Base-by-base conservation (phyloP, 2,797 vertebrate species). In the Apodemus agrarius region DNA sequence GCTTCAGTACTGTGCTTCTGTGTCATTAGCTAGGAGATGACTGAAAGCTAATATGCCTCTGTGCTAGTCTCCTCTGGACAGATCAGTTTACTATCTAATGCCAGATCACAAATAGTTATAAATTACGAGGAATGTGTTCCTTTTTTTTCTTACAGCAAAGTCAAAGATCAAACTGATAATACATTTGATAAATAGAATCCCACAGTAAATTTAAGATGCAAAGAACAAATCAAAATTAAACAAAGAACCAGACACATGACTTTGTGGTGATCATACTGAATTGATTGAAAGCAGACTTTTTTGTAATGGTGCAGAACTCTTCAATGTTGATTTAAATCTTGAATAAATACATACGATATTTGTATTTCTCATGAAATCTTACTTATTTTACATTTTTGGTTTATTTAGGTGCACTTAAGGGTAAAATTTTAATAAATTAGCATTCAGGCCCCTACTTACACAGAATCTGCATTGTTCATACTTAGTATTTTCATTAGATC, bases 1-100 rank as follows among this genome's bases (percentile, higher is more conserved):
- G 67, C 92, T 98, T 97, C 91, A 61, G 3, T 90, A 65, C 0
- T 95, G 89, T 97, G 95, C 26, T 93, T 98, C 90, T 97, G 97
- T 97, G 98, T 98, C 95, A 98, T 98, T 98, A 98, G 98, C 97
- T 98, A 96, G 84, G 97, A 98, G 98, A 98, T 97, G 97, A 93
- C 94, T 98, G 95, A 91, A 98, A 98, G 97, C 97, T 98, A 97
- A 98, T 93, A 97, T 96, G 98, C 90, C 98, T 97, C 90, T 94
- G 63, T 97, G 96, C 97, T 95, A 94, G n/a, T 97, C 94, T 98
- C 86, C 86, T 54, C 52, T 78, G 91, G 96, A 98, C 81, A 91
- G 65, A 92, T 97, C 3, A 61, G 90, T 97, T 98, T 98, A 89
- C 91, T 97, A 13, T 96, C 97, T 40, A 26, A 65, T 95, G 86